phyloP scores from a whole-genome alignment of 2,888 invertebrate genomes.

The Sphecodes monilicornis region DNA sequence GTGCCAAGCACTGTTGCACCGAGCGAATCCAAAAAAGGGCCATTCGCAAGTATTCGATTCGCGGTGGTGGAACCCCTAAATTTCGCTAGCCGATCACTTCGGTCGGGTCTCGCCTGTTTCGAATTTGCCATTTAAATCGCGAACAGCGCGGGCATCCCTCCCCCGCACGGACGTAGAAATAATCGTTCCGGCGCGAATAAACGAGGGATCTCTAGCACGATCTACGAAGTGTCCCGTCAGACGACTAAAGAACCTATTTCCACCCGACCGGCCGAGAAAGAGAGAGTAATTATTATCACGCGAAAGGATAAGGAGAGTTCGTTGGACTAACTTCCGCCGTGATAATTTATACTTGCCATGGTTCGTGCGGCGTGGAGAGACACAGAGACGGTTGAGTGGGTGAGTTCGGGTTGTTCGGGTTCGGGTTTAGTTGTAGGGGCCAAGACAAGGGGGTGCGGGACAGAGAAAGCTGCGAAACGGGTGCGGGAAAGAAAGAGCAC shows the following conservation, averaged over 20 bases:
- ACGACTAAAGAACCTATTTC: slow-evolving; percentile 73
- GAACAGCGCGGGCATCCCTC: background rate
- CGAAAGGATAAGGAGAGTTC: slow-evolving; percentile 80
- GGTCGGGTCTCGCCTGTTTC: background rate
- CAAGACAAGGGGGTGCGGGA: background rate
- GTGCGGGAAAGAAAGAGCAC: slow-evolving; percentile 46
- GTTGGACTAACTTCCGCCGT: slow-evolving; percentile 78
- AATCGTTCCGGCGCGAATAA: slow-evolving; percentile 67
- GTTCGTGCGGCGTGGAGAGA: slow-evolving; percentile 63
- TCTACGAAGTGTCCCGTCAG: slow-evolving; percentile 71
- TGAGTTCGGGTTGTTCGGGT: slow-evolving; percentile 1
- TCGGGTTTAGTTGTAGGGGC: background rate
- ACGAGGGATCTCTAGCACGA: slow-evolving; percentile 69
- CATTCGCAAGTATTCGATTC: background rate
- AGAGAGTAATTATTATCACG: slow-evolving; percentile 80
- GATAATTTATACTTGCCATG: slow-evolving; percentile 79
- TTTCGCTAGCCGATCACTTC: background rate
- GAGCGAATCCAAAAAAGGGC: background rate
- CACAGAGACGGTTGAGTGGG: background rate
- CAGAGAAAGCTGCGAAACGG: background rate
- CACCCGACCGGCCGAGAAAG: slow-evolving; percentile 68
- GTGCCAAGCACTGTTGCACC: background rate
- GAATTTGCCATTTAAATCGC: slow-evolving; percentile 37
- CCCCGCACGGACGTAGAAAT: slow-evolving; percentile 52
- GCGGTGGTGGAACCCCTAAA: background rate